Conservation (phyloP, 2,797 vertebrate species). For the Notolabrus celidotus region DNA sequence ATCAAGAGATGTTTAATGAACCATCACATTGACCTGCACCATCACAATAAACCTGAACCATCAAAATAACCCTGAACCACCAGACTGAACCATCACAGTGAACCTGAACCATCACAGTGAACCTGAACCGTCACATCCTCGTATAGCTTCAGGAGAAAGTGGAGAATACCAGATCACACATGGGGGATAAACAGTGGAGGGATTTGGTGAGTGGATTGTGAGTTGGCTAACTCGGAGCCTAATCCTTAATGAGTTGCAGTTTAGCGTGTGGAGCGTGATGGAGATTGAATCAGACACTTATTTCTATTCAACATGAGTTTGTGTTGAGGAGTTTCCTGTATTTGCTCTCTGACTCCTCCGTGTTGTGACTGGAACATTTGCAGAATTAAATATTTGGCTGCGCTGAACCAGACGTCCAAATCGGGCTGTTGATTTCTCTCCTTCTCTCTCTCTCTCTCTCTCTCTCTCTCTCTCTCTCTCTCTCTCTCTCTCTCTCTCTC, state of each 20-base stretch:
- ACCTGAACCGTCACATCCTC: no score
- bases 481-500: not conserved
- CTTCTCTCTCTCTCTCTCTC: not conserved
- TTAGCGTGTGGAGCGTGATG: not conserved
- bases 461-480: not conserved
- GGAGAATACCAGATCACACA: slow-evolving; percentile 23
- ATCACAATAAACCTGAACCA: no score
- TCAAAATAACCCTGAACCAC: no score
- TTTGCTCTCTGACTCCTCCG: no score
- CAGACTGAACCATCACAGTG: no score
- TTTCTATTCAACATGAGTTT: not conserved
- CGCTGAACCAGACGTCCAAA: not conserved
- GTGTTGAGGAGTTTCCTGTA: not conserved
- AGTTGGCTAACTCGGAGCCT: slow-evolving; percentile 19
- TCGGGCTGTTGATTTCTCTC: not conserved
- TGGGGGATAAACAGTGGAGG: not conserved
- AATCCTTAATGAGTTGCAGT: slow-evolving; percentile 31
- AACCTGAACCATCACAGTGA: no score
- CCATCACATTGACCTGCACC: no score
- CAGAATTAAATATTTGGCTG: no score
- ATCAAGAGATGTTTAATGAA: no score
- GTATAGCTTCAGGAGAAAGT: slow-evolving; percentile 5
- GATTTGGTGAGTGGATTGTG: slow-evolving; percentile 24
- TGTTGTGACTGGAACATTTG: not conserved
- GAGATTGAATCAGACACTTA: slow-evolving; percentile 15